phyloP scores from a whole-genome alignment of 2,113 vertebrate genomes.

The Ageneiosus marmoratus region DNA sequence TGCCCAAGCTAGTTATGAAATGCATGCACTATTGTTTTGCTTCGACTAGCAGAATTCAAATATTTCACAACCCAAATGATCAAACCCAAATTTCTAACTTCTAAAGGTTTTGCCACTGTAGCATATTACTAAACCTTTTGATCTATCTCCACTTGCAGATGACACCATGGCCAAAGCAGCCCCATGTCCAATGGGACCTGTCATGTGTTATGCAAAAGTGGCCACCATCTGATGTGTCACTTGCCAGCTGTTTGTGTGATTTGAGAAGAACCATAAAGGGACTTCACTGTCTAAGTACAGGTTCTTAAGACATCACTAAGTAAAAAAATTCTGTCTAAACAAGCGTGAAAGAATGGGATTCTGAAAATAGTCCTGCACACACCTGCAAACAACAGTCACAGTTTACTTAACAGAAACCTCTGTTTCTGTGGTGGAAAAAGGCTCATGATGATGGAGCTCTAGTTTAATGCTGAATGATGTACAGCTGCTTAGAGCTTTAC shows the following conservation, averaged over 20 bases:
- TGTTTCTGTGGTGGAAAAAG: not conserved
- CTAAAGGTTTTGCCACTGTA: not conserved
- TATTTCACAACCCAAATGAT: not conserved
- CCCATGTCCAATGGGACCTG: not conserved
- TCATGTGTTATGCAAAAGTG: not conserved
- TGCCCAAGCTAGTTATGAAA: not conserved
- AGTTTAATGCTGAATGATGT: slow-evolving; percentile 9
- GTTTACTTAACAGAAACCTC: not conserved
- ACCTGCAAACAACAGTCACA: not conserved
- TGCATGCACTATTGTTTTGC: not conserved
- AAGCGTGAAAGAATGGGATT: too few species aligned
- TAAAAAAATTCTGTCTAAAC: too few species aligned
- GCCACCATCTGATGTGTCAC: not conserved
- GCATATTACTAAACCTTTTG: not conserved
- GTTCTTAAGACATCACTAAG: too few species aligned
- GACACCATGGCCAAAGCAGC: not conserved
- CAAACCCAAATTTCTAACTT: not conserved
- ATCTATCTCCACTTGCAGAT: not conserved
- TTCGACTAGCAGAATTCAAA: not conserved
- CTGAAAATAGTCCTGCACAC: not conserved
- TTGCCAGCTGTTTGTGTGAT: not conserved
- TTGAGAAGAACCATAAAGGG: not conserved
- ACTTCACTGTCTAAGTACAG: not conserved
- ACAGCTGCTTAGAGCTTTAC: slow-evolving; percentile 36
- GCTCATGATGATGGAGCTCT: not conserved